Evolutionary conservation across 2,888 invertebrate genomes (phyloP), one percentile per base, ranked within the genome.

Genomic region (Eupithecia vulgata): DNA sequence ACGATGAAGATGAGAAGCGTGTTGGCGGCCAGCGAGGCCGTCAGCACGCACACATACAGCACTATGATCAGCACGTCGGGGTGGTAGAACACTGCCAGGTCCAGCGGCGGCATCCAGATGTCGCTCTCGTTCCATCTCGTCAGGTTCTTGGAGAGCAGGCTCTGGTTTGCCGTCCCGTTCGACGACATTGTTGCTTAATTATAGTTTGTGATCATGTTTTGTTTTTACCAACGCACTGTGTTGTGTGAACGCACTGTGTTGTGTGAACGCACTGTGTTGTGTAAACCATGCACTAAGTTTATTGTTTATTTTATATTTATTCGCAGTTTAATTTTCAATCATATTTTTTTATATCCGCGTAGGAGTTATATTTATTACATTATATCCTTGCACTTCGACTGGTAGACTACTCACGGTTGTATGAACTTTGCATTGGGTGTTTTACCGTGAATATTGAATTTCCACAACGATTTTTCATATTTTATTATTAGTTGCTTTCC

Each of bases 1-100:
- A 97, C 96, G 40, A 96, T 96, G 78, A 96, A 93, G 80, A 97
- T 96, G 67, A 97, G 96, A 82, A 97, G 90, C 7, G 95, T 94
- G 81, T 97, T 97, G 7, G 96, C 96, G 0, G 95, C 92, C 59
- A 96, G 91, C 1, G 97, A 96, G 0, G 96, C 89, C 0, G 96
- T 90, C 79, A 96, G 95, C 71, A 97, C 95, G 0, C 95, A 95
- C 70, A 96, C 94, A 81, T 97, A 97, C 77, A 96, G 87, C 68
- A 92, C 93, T 79, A 97, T 96, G 71, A 97, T 94, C 61, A 95
- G 86, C 74, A 91, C 86, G 67, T 95, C 94, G 0, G 94, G 91
- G 10, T 86, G 84, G 78, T 91, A 91, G 82, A 94, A 94, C 79
- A 93, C 89, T 21, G 89, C 92, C 81, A 94, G 72, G 73, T 91